phyloP scores from a whole-genome alignment of 23 tunicate species.

The Oikopleura dioica region DNA sequence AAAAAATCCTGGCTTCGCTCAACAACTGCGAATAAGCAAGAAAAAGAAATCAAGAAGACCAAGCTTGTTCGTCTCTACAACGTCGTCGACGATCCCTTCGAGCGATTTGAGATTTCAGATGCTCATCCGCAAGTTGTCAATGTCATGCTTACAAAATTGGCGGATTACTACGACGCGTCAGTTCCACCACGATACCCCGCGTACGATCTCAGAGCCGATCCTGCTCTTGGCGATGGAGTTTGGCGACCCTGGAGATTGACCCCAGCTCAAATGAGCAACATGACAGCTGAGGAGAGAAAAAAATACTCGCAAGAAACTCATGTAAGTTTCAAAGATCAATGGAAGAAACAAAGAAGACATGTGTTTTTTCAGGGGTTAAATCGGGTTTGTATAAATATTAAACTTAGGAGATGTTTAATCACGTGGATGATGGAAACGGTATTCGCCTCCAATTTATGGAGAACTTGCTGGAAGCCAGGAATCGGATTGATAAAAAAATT shows the following conservation, averaged over 20 bases:
- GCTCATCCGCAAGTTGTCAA: not conserved
- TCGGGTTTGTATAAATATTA: no score
- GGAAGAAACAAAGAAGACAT: no score
- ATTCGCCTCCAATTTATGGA: no score
- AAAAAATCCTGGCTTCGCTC: no score
- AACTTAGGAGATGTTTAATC: no score
- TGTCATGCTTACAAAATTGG: not conserved
- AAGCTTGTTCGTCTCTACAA: not conserved
- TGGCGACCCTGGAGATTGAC: not conserved
- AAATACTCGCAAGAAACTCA: not conserved
- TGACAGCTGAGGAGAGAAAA: not conserved
- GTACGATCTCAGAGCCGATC: not conserved
- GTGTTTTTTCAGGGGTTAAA: no score
- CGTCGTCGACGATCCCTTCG: not conserved
- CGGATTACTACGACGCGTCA: constrained; percentile 2
- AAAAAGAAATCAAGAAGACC: not conserved
- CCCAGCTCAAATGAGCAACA: not conserved
- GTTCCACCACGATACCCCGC: not conserved
- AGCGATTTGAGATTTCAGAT: not conserved
- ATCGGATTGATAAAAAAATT: no score
- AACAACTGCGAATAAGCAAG: no score
- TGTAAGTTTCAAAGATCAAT: not conserved
- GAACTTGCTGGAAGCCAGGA: no score
- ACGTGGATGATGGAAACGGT: no score
- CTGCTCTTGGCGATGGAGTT: not conserved